Evolutionary conservation across 2,888 invertebrate genomes (phyloP).

Genomic region (Chrysina gloriosa): DNA sequence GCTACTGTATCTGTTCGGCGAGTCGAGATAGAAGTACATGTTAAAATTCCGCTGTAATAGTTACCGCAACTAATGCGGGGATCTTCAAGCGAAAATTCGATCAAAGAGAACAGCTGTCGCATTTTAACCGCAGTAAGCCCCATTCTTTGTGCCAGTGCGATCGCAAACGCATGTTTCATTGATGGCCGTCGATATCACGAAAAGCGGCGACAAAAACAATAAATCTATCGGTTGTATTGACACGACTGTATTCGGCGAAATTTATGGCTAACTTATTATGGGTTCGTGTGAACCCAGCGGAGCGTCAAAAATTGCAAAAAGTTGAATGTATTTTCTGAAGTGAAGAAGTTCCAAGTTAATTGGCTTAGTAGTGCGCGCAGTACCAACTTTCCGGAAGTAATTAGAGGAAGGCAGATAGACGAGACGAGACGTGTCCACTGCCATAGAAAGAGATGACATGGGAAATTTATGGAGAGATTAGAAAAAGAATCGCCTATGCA

Average conservation of each 20-base stretch:
- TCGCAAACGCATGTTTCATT: conserved; percentile 32
- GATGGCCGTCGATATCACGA: conserved; percentile 16
- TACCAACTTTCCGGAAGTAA: conserved; percentile 50
- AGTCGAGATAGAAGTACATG: too few species aligned
- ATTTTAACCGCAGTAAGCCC: conserved; percentile 15
- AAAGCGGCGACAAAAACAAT: conserved; percentile 40
- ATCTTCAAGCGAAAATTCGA: conserved; percentile 2
- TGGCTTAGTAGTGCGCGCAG: conserved; percentile 47
- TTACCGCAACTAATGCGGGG: conserved; percentile 5
- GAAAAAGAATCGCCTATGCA: too few species aligned
- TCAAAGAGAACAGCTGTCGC: conserved; percentile 16
- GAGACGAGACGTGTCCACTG: neutral
- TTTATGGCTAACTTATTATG: conserved; percentile 41
- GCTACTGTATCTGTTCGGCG: too few species aligned
- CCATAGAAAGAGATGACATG: neutral
- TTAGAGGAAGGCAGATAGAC: conserved; percentile 46
- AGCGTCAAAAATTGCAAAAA: conserved; percentile 41
- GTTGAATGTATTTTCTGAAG: conserved; percentile 39
- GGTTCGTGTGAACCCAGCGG: conserved; percentile 28
- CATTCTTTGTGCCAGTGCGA: conserved; percentile 6
- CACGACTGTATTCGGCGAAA: conserved; percentile 43
- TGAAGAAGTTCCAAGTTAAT: conserved; percentile 48
- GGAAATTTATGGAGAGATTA: too few species aligned
- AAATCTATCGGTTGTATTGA: conserved; percentile 41
- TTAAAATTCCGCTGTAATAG: too few species aligned